Base-by-base conservation (phyloP, 1,140 invertebrate species). In the Drosophila murphyi region DNA sequence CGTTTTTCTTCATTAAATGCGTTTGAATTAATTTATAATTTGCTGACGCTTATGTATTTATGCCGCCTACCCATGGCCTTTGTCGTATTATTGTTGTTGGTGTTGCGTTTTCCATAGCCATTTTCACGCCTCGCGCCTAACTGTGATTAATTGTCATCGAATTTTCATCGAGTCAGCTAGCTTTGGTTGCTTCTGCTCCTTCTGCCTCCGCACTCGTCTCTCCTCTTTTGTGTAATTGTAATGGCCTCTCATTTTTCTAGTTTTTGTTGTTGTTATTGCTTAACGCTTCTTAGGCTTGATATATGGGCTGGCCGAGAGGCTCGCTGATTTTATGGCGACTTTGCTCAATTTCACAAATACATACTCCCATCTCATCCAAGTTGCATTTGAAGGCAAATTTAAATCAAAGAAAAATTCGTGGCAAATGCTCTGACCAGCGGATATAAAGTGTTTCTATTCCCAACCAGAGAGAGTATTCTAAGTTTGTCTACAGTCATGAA, bases 21-120 rank as follows among this genome's bases (percentile, higher is more conserved):
- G 65, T 82, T 85, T 82, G 83, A 87, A 87, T 87, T 87, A 87
- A 87, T 87, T 88, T 87, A 88, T 87, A 87, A 87, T 87, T 88
- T 87, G 83, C 79, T 88, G 83, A 82, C 80, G 80, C 78, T 79
- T 79, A 76, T 70, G 57, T 75, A 75, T 83, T 83, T 80, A 85
- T 80, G 81, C 77, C 54, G 54, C 63, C 72, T 47, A 20, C 67
- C 31, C 55, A 20, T 41, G 12, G 41, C 39, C 34, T 29, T 32
- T 39, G 37, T 63, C n/a, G 28, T 60, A 8, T 10, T 54, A 10
- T 39, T 54, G 35, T 7, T 56, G 41, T 52, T 51, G 39, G 41
- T 68, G 35, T 28, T 57, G 31, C 73, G 48, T 57, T 57, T 39
- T 57, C 39, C 39, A 47, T 56, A 39, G 64, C 55, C 82, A 87